Evolutionary conservation across 2,797 vertebrate genomes (phyloP).

Genomic region (Cossypha caffra): DNA sequence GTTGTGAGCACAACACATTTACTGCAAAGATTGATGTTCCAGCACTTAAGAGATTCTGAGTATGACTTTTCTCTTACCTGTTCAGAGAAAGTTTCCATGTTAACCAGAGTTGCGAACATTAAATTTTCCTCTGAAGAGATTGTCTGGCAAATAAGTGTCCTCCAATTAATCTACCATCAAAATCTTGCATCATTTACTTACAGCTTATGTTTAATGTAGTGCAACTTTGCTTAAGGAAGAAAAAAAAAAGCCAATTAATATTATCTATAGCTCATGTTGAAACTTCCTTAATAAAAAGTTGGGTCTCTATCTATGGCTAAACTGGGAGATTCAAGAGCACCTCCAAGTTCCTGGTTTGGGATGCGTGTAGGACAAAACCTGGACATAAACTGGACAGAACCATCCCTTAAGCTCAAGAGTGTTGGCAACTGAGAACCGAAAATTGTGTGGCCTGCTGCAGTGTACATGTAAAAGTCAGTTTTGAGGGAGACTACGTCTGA

Average conservation of each 20-base stretch:
- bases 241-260: not conserved
- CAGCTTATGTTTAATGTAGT: not conserved
- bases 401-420: not conserved
- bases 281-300: not conserved
- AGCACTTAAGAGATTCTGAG: not conserved
- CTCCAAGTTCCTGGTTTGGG: not conserved
- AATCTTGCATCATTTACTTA: not conserved
- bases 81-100: not conserved
- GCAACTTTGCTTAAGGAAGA: not conserved
- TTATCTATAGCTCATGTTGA: not conserved
- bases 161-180: not conserved
- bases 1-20: rapidly evolving
- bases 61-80: not conserved
- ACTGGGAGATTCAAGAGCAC: not conserved
- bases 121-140: not conserved
- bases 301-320: not conserved
- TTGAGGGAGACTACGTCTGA: not conserved
- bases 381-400: not conserved
- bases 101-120: not conserved
- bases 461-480: not conserved
- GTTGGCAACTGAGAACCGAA: not conserved
- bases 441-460: not conserved
- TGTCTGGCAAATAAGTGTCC: not conserved
- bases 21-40: not conserved
- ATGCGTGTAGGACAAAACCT: not conserved